Conservation (phyloP, 2,888 invertebrate species). For the Phalera bucephala region DNA sequence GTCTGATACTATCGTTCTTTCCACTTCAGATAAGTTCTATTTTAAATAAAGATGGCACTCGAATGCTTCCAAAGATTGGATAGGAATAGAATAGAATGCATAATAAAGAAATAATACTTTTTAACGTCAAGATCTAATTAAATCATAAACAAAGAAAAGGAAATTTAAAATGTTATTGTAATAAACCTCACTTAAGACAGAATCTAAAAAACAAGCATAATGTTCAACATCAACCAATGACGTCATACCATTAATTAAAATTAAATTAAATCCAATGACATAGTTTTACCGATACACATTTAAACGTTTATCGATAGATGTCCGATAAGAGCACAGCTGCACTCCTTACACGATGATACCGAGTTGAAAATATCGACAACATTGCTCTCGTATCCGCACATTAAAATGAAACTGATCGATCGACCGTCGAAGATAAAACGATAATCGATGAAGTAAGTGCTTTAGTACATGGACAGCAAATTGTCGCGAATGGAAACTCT, state of each 20-base stretch:
- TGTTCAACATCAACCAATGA: no score
- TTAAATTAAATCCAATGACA: slow-evolving; percentile 24
- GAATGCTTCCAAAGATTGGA: slow-evolving; percentile 16
- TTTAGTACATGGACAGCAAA: slow-evolving; percentile 8
- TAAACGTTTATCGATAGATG: slow-evolving; percentile 29
- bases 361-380: slow-evolving; percentile 29
- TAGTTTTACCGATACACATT: slow-evolving; percentile 20
- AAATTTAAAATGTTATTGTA: no score
- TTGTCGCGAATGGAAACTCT: background rate
- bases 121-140: no score
- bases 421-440: slow-evolving; percentile 26
- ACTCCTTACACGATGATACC: slow-evolving; percentile 20
- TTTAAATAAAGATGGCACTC: slow-evolving; percentile 20
- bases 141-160: no score
- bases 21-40: slow-evolving; percentile 25
- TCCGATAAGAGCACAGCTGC: slow-evolving; percentile 26
- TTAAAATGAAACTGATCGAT: slow-evolving; percentile 32
- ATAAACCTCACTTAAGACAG: no score
- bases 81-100: no score
- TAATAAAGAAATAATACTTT: no score
- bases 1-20: slow-evolving; percentile 27
- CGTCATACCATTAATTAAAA: slow-evolving; percentile 21
- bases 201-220: no score
- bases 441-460: slow-evolving; percentile 29
- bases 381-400: slow-evolving; percentile 24